Conservation (phyloP, 2,113 vertebrate genomes). For the Channa maculata region DNA sequence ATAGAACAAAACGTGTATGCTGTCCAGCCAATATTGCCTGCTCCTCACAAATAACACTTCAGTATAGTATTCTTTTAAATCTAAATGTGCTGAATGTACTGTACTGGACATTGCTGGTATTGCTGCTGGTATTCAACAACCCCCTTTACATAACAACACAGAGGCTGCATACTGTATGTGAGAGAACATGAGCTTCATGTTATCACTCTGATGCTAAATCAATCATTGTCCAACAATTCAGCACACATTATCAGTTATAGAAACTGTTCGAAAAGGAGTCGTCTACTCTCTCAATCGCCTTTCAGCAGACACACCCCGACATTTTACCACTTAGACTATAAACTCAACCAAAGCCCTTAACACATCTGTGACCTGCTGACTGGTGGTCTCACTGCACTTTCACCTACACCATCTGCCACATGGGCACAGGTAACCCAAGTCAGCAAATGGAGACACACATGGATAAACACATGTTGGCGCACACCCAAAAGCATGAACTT, state of each 20-base stretch:
- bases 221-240: not conserved
- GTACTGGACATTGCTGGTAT: too few species aligned
- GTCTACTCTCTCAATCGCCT: not conserved
- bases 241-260: not conserved
- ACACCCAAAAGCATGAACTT: not conserved
- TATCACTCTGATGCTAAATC: not conserved
- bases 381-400: constrained; percentile 57
- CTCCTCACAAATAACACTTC: too few species aligned
- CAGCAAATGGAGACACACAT: constrained; percentile 38
- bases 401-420: constrained; percentile 79
- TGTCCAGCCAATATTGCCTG: not conserved
- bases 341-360: constrained; percentile 79
- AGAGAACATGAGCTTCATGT: not conserved
- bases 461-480: constrained; percentile 2
- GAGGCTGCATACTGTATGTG: too few species aligned
- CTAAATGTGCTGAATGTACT: too few species aligned
- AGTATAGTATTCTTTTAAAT: too few species aligned
- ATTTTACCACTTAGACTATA: constrained; percentile 34
- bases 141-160: too few species aligned
- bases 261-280: constrained; percentile 1
- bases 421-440: constrained; percentile 68
- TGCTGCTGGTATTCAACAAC: too few species aligned
- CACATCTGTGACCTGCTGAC: constrained; percentile 72
- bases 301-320: constrained; percentile 44
- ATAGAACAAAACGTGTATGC: not conserved